phyloP scores from a whole-genome alignment of 2,888 invertebrate species.

The Deilephila elpenor region DNA sequence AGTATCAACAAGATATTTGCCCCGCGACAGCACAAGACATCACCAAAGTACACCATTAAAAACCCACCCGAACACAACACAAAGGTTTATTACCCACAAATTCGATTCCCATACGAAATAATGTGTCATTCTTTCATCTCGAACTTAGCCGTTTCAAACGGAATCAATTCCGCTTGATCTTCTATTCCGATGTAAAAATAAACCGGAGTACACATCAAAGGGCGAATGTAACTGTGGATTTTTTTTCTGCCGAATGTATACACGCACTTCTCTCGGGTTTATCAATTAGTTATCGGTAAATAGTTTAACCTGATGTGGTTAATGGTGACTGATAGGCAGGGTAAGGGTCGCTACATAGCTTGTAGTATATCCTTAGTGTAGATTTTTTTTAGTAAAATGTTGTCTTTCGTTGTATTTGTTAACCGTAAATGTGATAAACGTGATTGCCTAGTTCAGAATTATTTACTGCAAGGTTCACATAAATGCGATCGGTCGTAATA shows the following conservation, averaged over 20 bases:
- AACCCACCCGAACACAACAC: background rate
- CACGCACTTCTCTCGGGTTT: background rate
- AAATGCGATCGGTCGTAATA: too few species aligned
- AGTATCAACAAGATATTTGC: too few species aligned
- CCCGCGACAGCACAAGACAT: too few species aligned
- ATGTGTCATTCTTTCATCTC: conserved; percentile 8
- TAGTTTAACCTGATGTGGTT: background rate
- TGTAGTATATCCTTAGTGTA: background rate
- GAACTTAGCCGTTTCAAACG: conserved; percentile 14
- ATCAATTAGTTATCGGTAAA: conserved; percentile 4
- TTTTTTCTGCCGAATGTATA: background rate
- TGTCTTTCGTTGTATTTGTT: too few species aligned
- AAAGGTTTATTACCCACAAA: background rate
- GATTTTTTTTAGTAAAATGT: too few species aligned
- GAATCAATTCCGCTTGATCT: conserved; percentile 17
- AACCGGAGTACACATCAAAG: conserved; percentile 26
- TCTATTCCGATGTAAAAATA: conserved; percentile 21
- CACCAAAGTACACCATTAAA: background rate
- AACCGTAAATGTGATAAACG: too few species aligned
- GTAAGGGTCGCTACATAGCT: background rate
- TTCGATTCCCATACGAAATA: background rate
- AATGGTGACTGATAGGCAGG: background rate
- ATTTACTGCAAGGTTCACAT: too few species aligned
- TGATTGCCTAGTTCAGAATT: too few species aligned
- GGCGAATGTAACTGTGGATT: conserved; percentile 6